phyloP scores from a whole-genome alignment of 2,797 vertebrate species.

The Melopsittacus undulatus region DNA sequence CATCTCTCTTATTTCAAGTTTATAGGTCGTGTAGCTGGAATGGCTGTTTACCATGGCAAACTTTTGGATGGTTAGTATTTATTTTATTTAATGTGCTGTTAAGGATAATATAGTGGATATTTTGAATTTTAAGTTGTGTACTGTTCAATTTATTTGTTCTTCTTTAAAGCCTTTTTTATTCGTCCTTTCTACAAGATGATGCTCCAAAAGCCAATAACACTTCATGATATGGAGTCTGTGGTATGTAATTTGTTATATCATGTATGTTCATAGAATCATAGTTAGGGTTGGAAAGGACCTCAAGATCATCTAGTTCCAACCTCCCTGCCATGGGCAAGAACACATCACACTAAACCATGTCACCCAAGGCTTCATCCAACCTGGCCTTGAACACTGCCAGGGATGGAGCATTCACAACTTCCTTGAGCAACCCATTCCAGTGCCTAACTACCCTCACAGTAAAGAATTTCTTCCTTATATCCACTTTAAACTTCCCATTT shows the following conservation, averaged over 20 bases:
- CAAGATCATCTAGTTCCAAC: background rate
- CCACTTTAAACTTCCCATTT: background rate
- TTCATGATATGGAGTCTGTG: conserved; percentile 98
- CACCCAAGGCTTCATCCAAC: background rate
- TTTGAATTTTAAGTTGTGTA: background rate
- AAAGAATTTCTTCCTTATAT: background rate
- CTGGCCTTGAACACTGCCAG: background rate
- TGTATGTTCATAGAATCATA: background rate
- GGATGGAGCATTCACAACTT: background rate
- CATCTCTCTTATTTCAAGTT: conserved; percentile 98
- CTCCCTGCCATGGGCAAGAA: background rate
- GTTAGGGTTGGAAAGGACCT: background rate
- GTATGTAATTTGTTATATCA: conserved; percentile 76
- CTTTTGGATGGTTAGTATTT: conserved; percentile 89
- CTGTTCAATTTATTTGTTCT: conserved; percentile 22
- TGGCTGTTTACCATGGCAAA: conserved; percentile 97
- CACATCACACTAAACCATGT: background rate
- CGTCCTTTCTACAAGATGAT: conserved; percentile 99
- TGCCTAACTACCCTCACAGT: background rate
- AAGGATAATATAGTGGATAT: background rate
- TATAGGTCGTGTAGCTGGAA: conserved; percentile 96
- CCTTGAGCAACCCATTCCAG: background rate
- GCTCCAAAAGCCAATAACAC: conserved; percentile 93
- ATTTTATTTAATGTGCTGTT: background rate
- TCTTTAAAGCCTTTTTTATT: conserved; percentile 92